Percentiles rank a stretch among this genome's conserved stretches.
Evolutionary conservation across 2,113 vertebrate species (phyloP).

Genomic region (Megaleporinus macrocephalus): DNA sequence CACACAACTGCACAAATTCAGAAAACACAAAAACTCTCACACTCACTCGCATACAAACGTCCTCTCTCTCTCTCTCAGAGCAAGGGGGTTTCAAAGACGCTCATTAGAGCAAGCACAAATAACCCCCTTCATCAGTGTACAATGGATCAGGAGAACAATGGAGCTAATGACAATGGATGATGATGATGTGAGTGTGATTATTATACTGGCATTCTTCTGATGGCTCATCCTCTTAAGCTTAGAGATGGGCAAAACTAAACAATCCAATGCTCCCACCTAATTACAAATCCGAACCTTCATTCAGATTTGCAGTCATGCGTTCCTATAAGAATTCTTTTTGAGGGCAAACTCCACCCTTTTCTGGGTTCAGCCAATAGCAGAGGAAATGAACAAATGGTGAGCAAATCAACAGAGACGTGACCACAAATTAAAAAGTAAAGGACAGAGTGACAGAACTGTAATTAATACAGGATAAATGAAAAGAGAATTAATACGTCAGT

Average conservation of each 20-base stretch:
- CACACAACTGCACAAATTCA: neutral
- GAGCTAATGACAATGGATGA: constrained; percentile 46
- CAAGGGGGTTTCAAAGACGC: constrained; percentile 1
- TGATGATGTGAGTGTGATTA: constrained; percentile 41
- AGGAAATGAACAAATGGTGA: neutral
- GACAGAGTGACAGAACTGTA: neutral
- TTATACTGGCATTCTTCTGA: constrained; percentile 17
- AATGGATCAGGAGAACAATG: constrained; percentile 56
- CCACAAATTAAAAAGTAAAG: constrained; percentile 2
- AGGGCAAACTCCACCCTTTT: constrained; percentile 26
- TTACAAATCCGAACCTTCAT: constrained; percentile 15
- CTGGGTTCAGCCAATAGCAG: constrained; percentile 22
- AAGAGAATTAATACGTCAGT: neutral
- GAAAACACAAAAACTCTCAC: neutral
- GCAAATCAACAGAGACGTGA: neutral
- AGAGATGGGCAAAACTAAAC: neutral
- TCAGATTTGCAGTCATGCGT: constrained; percentile 26
- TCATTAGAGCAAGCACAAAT: constrained; percentile 64
- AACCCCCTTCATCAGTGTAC: constrained; percentile 59
- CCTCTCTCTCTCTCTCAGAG: neutral
- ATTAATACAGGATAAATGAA: neutral
- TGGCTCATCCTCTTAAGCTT: neutral
- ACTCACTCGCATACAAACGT: neutral
- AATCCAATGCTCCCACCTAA: neutral
- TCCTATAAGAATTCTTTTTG: neutral